A percentile compares a stretch with the other conserved stretches of the same genome.
These are phyloP conservation scores for Naja naja DNA, from an alignment of 2,113 vertebrate genomes.

Conservation along the genomic window DNA sequence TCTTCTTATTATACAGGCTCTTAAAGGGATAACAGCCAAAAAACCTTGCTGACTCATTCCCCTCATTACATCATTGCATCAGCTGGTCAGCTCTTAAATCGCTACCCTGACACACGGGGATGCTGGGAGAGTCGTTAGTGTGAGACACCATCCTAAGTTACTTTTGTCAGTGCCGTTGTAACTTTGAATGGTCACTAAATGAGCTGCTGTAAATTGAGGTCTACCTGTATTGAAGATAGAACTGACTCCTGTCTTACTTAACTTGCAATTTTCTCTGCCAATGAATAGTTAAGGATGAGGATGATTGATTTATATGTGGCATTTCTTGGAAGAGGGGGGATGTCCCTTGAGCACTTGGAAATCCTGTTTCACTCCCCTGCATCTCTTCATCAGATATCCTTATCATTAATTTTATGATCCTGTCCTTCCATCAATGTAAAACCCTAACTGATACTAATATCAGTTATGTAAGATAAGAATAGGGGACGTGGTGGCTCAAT, in stretches of 20 bases:
- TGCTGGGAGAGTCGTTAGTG: not conserved
- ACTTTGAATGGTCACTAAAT: too few relatives aligned
- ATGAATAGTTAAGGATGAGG: not conserved
- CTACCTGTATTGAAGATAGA: not conserved
- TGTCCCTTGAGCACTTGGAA: not conserved
- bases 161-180: too few relatives aligned
- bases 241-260: not conserved
- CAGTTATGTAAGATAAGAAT: not conserved
- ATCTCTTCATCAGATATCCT: not conserved
- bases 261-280: not conserved
- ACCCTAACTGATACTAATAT: not conserved
- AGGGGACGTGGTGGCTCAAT: too few relatives aligned
- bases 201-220: too few relatives aligned
- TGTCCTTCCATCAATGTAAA: not conserved
- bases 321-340: not conserved
- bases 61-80: too few relatives aligned
- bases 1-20: too few relatives aligned
- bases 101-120: too few relatives aligned
- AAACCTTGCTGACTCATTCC: too few relatives aligned
- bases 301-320: not conserved
- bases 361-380: not conserved
- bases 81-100: too few relatives aligned
- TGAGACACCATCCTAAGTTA: too few relatives aligned
- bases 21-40: too few relatives aligned
- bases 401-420: not conserved